Evolutionary conservation across 2,797 vertebrate genomes (phyloP).

Genomic region (Australoheros facetus): DNA sequence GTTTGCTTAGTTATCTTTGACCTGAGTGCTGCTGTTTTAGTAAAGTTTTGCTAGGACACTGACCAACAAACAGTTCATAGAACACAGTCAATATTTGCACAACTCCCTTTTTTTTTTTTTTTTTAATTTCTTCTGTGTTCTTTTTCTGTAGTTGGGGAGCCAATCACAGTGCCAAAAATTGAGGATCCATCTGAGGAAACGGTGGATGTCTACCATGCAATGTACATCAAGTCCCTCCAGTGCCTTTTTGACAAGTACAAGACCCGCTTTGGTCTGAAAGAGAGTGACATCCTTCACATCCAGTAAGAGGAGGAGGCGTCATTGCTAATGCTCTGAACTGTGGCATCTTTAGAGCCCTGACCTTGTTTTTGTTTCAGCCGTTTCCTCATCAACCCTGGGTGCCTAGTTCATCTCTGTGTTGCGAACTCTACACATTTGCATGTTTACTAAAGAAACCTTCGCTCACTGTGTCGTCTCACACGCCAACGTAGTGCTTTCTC

Average conservation of each 20-base stretch:
- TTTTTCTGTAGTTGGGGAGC: constrained; percentile 88
- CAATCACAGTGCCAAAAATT: constrained; percentile 92
- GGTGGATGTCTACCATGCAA: constrained; percentile 89
- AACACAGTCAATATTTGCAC: constrained; percentile 9
- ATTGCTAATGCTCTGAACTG: constrained; percentile 36
- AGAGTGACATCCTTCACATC: constrained; percentile 87
- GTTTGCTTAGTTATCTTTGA: neutral
- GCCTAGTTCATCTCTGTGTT: constrained; percentile 48
- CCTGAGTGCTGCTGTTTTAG: neutral
- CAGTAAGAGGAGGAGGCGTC: constrained; percentile 75
- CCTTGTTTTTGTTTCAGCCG: neutral
- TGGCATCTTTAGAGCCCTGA: constrained; percentile 13
- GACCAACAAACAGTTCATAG: constrained; percentile 1
- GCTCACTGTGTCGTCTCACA: constrained; percentile 20
- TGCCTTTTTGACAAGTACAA: constrained; percentile 94
- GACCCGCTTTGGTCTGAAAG: constrained; percentile 88
- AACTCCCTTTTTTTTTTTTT: neutral
- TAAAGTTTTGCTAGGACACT: neutral
- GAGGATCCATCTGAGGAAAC: constrained; percentile 86
- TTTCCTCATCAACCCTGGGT: constrained; percentile 15
- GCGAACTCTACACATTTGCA: constrained; percentile 29
- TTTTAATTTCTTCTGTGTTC: neutral
- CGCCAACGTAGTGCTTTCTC: constrained; percentile 14
- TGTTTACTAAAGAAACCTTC: constrained; percentile 41
- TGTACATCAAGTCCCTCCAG: constrained; percentile 89